Percentiles rank a stretch among this genome's conserved stretches.
Conservation (phyloP, 1,140 invertebrate species). For the Polypedilum pembai region DNA sequence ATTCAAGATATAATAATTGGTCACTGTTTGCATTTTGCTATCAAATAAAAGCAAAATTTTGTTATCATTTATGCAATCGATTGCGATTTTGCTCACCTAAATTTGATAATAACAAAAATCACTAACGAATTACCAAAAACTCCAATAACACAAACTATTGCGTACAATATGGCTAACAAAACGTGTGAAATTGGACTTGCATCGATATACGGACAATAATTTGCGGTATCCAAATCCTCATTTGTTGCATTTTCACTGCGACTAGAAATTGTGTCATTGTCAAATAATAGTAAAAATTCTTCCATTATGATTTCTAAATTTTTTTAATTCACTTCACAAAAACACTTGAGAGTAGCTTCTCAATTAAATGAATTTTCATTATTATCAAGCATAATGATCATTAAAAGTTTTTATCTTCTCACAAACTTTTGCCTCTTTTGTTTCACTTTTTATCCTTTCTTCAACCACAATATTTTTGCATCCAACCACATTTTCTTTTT, state of each 20-base stretch:
- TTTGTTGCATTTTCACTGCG: background rate
- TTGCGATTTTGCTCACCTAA: background rate
- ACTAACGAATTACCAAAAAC: background rate
- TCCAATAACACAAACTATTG: background rate
- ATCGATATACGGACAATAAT: conserved; percentile 1
- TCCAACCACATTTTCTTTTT: background rate
- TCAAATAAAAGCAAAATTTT: background rate
- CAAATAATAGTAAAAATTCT: background rate
- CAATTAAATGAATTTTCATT: background rate
- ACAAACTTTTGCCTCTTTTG: background rate
- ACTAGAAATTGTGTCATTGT: background rate
- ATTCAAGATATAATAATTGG: background rate
- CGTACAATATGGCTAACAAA: background rate
- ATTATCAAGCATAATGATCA: background rate
- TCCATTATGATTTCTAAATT: background rate
- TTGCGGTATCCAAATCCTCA: background rate
- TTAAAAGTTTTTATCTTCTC: background rate
- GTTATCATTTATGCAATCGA: background rate
- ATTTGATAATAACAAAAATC: background rate
- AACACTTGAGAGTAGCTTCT: background rate
- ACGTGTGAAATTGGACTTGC: background rate
- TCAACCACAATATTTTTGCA: background rate
- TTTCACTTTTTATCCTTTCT: background rate
- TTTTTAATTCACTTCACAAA: background rate
- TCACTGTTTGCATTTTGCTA: background rate